Evolutionary conservation across 2,113 vertebrate species (phyloP).

Genomic region (Callipepla squamata): DNA sequence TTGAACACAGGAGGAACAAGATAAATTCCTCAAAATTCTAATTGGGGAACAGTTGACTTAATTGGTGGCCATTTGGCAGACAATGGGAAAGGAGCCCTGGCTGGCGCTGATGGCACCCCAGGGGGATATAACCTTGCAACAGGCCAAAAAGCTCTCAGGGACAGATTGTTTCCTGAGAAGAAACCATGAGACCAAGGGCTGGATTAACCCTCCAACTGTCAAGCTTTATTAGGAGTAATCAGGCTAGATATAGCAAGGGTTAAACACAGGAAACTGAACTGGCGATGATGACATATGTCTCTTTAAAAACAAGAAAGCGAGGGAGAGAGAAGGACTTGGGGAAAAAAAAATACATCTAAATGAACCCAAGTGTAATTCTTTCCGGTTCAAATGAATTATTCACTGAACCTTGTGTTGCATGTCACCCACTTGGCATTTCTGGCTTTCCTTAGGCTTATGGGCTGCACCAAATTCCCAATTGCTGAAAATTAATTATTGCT

Average conservation of each 20-base stretch:
- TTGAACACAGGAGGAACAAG: slow-evolving; percentile 85
- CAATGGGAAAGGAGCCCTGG: slow-evolving; percentile 90
- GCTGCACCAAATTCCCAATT: background rate
- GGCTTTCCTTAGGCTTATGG: background rate
- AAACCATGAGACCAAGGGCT: slow-evolving; percentile 86
- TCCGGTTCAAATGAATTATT: slow-evolving; percentile 55
- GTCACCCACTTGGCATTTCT: slow-evolving; percentile 17
- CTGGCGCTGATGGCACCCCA: slow-evolving; percentile 89
- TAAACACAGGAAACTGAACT: slow-evolving; percentile 79
- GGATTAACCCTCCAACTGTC: slow-evolving; percentile 85
- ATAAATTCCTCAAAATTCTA: slow-evolving; percentile 95
- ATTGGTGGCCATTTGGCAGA: slow-evolving; percentile 98
- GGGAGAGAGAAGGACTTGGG: background rate
- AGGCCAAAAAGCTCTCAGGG: slow-evolving; percentile 86
- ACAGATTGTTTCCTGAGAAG: slow-evolving; percentile 94
- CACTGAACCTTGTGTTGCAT: slow-evolving; percentile 19
- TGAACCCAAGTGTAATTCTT: slow-evolving; percentile 27
- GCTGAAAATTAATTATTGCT: background rate
- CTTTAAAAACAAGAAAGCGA: slow-evolving; percentile 35
- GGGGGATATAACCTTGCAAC: slow-evolving; percentile 94
- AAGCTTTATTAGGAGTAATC: slow-evolving; percentile 82
- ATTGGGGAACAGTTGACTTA: slow-evolving; percentile 98
- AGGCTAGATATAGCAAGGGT: slow-evolving; percentile 77
- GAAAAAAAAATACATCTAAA: slow-evolving; percentile 17
- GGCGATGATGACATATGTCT: slow-evolving; percentile 73